Evolutionary conservation across 2,888 invertebrate species (phyloP).

Genomic region (Podabrus alpinus): DNA sequence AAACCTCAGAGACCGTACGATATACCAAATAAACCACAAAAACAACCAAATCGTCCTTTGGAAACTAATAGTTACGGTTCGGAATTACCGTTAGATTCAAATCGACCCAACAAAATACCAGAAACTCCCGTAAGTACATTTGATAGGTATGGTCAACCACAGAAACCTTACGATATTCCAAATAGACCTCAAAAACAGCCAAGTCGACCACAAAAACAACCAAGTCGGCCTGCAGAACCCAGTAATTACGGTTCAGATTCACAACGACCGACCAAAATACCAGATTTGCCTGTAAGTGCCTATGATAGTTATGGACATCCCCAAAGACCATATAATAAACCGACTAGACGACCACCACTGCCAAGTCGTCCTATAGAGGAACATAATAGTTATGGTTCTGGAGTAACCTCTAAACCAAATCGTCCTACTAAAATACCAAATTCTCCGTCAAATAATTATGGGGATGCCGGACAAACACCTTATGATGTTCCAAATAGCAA

Average conservation of each 20-base stretch:
- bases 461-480: background rate
- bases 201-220: background rate
- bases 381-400: background rate
- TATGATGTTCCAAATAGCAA: background rate
- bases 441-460: constrained; percentile 19
- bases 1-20: background rate
- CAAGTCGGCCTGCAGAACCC: constrained; percentile 2
- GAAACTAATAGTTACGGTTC: background rate
- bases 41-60: constrained; percentile 4
- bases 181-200: background rate
- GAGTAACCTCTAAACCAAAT: background rate
- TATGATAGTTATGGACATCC: background rate
- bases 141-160: background rate
- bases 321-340: background rate
- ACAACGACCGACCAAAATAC: constrained; percentile 6
- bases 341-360: background rate
- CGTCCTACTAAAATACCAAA: constrained; percentile 5
- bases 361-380: background rate
- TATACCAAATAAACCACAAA: constrained; percentile 6
- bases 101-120: background rate
- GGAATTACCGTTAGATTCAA: background rate
- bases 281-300: background rate
- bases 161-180: background rate
- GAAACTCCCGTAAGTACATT: background rate
- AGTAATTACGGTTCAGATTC: constrained; percentile 20